Conservation (phyloP, 53 echinoderm and acorn worm genomes). For the Stichopus horrens region DNA sequence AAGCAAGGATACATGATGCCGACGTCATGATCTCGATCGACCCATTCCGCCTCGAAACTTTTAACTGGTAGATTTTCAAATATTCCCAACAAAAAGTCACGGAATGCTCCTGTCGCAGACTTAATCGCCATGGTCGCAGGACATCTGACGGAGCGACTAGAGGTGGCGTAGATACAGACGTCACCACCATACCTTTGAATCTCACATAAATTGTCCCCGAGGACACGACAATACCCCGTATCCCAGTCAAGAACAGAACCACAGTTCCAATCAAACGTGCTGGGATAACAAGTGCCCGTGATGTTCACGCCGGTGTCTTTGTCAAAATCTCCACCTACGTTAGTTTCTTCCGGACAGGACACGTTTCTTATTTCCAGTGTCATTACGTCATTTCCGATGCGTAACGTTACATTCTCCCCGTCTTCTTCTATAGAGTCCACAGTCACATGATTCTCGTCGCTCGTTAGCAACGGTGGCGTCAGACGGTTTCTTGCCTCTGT, state of each 20-base stretch:
- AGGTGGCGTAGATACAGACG: background rate
- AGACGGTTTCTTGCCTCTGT: background rate
- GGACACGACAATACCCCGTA: background rate
- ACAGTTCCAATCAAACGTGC: background rate
- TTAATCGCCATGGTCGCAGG: background rate
- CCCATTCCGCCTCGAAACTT: background rate
- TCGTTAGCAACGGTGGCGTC: background rate
- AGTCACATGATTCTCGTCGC: background rate
- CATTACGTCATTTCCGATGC: background rate
- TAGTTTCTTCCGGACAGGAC: background rate
- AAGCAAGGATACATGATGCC: background rate
- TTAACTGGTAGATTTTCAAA: background rate
- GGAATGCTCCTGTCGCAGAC: background rate
- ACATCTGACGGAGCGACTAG: background rate
- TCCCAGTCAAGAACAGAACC: background rate
- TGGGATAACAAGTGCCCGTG: background rate
- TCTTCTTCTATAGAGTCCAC: background rate
- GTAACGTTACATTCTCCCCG: background rate
- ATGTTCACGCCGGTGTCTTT: background rate
- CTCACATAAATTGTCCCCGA: background rate
- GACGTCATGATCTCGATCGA: background rate
- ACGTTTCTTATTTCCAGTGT: background rate
- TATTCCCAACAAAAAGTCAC: background rate
- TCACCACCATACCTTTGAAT: background rate
- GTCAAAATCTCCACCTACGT: background rate